Evolutionary conservation across 2,888 invertebrate genomes (phyloP), one percentile per base, ranked within the genome.

Genomic region (Chaetoderma sp.): DNA sequence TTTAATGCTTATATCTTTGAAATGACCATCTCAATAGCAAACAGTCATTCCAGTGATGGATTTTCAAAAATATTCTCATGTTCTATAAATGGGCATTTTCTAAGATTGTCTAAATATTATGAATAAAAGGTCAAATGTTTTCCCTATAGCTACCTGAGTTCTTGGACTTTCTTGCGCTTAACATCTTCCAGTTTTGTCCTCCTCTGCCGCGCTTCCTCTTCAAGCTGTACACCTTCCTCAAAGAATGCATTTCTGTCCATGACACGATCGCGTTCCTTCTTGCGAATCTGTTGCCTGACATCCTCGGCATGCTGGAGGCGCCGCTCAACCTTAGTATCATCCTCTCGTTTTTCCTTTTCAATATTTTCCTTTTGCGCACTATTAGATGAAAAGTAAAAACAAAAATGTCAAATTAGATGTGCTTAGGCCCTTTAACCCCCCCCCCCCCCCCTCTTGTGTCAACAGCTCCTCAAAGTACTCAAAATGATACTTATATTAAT

Each of bases 361-460:
- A 86, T 78, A 62, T 85, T 72, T 63, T 86, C 86, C 57, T 85
- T 83, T 73, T 87, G 87, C 4, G 85, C 86, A 61, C 86, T 86
- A 71, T 2, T 61, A 58, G 16, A 58, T 63, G 27, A 28, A n/a
- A n/a, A n/a, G n/a, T n/a, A 6, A n/a, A 18, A n/a, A 47, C n/a
- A n/a, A n/a, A n/a, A n/a, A n/a, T n/a, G n/a, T n/a, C n/a, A n/a
- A n/a, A n/a, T n/a, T n/a, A n/a, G n/a, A n/a, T n/a, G n/a, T n/a
- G n/a, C n/a, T n/a, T n/a, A n/a, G n/a, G n/a, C n/a, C n/a, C n/a
- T n/a, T n/a, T n/a, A n/a, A n/a, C n/a, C n/a, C n/a, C n/a, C n/a
- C n/a, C n/a, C n/a, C n/a, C n/a, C n/a, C n/a, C n/a, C n/a, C n/a
- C n/a, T n/a, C n/a, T n/a, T n/a, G n/a, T n/a, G n/a, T n/a, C n/a